These are phyloP conservation scores for Petrocephalus microphthalmus DNA, from an alignment of 2,113 vertebrate genomes.

Conservation along the genomic window DNA sequence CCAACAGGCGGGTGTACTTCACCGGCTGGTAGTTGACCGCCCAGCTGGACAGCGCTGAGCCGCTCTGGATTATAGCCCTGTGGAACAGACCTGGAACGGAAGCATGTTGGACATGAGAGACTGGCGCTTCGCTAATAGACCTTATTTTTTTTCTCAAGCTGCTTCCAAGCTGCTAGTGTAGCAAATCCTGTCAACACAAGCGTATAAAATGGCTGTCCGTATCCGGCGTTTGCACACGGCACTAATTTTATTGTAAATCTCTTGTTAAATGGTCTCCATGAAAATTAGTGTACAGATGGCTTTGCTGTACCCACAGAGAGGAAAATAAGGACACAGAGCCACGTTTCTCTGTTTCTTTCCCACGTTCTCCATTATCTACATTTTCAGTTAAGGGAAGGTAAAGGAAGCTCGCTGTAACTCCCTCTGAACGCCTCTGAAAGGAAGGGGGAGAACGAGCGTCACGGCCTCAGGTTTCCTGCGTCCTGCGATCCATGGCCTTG, in stretches of 20 bases:
- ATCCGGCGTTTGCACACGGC: background rate
- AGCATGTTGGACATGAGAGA: conserved; percentile 13
- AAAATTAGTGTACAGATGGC: conserved; percentile 60
- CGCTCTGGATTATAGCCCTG: conserved; percentile 96
- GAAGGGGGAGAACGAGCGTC: background rate
- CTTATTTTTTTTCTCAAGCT: background rate
- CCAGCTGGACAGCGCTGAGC: conserved; percentile 95
- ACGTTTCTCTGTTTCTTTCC: conserved; percentile 15
- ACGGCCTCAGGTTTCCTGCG: background rate
- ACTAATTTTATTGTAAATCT: conserved; percentile 19
- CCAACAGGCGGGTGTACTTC: conserved; percentile 91
- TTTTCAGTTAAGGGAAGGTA: conserved; percentile 9
- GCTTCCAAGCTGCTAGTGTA: conserved; percentile 2
- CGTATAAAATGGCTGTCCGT: background rate
- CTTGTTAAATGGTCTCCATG: conserved; percentile 43
- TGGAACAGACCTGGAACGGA: conserved; percentile 84
- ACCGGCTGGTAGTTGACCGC: conserved; percentile 97
- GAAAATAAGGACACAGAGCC: conserved; percentile 42
- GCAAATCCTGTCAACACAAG: background rate
- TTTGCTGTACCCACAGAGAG: conserved; percentile 43
- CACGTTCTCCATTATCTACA: background rate
- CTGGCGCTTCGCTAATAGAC: background rate
- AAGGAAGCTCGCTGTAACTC: background rate
- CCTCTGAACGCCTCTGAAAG: background rate
- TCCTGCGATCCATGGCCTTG: background rate